Conservation (phyloP, 1,140 invertebrate species). For the Drosophila ercepeae region DNA sequence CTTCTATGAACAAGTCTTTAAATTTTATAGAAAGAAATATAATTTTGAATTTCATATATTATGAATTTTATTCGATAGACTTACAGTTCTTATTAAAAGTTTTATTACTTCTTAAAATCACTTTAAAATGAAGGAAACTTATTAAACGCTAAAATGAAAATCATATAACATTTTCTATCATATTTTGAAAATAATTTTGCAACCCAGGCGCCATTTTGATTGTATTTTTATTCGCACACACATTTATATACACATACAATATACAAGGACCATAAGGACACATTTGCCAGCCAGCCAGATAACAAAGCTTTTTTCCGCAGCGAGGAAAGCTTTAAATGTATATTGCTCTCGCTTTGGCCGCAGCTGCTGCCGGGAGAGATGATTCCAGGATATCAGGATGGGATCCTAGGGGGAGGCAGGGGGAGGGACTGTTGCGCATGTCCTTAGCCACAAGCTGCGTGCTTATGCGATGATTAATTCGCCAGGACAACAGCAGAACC, state of each 20-base stretch:
- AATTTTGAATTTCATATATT: neutral
- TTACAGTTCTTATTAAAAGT: no score
- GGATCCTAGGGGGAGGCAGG: neutral
- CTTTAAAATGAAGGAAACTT: neutral
- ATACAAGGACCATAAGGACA: constrained; percentile 48
- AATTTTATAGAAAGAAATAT: neutral
- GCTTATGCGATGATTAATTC: constrained; percentile 69
- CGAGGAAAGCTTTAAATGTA: constrained; percentile 57
- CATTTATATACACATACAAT: constrained; percentile 11
- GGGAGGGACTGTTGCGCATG: constrained; percentile 70
- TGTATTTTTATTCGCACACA: constrained; percentile 50
- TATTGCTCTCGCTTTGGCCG: constrained; percentile 70
- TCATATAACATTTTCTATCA: neutral
- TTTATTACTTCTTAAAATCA: no score
- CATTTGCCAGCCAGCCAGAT: constrained; percentile 70
- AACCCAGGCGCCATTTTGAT: constrained; percentile 68
- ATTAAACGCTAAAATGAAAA: neutral
- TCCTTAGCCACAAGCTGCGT: constrained; percentile 63
- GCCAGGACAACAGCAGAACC: constrained; percentile 13
- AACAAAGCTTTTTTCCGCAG: constrained; percentile 58
- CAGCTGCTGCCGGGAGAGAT: constrained; percentile 36
- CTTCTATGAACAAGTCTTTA: neutral
- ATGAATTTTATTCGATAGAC: neutral
- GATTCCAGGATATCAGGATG: neutral
- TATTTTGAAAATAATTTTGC: neutral